phyloP scores from a whole-genome alignment of 1,140 invertebrate species.

The Nasonia vitripennis region DNA sequence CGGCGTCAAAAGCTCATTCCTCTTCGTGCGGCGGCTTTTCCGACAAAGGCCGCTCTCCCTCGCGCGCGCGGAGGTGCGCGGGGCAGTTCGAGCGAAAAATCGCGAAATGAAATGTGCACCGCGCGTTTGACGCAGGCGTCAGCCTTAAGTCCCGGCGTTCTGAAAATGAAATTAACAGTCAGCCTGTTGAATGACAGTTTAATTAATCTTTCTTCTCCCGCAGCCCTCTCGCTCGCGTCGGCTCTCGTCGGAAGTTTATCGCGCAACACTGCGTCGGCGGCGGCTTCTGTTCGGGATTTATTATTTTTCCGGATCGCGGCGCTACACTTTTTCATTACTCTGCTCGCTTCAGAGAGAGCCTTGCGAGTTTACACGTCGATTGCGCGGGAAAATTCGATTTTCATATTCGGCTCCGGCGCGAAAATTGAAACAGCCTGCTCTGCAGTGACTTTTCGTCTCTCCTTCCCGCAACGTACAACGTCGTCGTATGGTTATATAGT shows the following conservation, averaged over 20 bases:
- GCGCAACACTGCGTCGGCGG: not conserved
- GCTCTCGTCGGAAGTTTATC: not conserved
- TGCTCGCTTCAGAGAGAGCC: not conserved
- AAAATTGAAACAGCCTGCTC: constrained; percentile 46
- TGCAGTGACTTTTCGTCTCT: not conserved
- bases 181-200: constrained; percentile 39
- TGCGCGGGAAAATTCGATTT: constrained; percentile 43
- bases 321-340: not conserved
- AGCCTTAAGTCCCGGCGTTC: constrained; percentile 4
- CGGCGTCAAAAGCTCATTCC: not conserved
- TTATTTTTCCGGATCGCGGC: constrained; percentile 5
- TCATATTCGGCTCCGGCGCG: not conserved
- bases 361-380: constrained; percentile 33
- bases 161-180: constrained; percentile 29
- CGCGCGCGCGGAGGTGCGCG: not conserved
- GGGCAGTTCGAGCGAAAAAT: not conserved
- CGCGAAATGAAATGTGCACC: not conserved
- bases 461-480: not conserved
- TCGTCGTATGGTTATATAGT: not conserved
- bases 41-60: not conserved
- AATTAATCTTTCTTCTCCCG: constrained; percentile 29
- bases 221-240: not conserved
- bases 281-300: not conserved
- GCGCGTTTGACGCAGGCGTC: not conserved
- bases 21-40: not conserved